Evolutionary conservation across 1,140 invertebrate species (phyloP), one percentile per base, ranked within the genome.

Genomic region (Drosophila kurseongensis): DNA sequence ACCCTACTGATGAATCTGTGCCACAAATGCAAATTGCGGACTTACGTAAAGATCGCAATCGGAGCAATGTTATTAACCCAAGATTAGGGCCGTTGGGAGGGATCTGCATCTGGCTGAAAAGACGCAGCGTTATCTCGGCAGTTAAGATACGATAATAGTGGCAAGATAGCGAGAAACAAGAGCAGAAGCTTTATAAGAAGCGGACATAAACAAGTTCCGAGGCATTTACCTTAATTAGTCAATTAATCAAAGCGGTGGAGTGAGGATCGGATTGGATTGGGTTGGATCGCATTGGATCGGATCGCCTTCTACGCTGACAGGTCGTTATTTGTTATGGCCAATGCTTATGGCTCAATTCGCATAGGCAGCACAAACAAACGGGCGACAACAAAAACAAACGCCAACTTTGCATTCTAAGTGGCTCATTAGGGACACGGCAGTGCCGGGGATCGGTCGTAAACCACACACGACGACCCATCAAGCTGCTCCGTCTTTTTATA

Each of bases 391-490:
- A 69, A 56, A 86, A 72, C 74, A 80, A 67, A 68, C 72, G 60
- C 72, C 75, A 76, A 63, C 67, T 83, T 80, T 83, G 83, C 84
- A 88, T 88, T 89, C 83, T 80, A 89, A 88, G 72, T 88, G 84
- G 42, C 80, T 88, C 62, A 88, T 88, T 88, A 88, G 75, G 72
- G 71, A 82, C 75, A 77, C 79, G 75, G 77, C 80, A 58, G 45
- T 55, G 55, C 41, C 58, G 57, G 38, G 47, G 35, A 51, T 68
- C 41, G 44, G 27, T 63, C 74, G 66, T 77, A 78, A 77, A 75
- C 83, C 83, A 88, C 83, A 89, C 83, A 88, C 84, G 71, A 65
- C 82, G 82, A 44, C 50, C 68, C 78, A 86, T 85, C 80, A 81
- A 72, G 35, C 54, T 50, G 13, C 74, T 72, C 18, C 67, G 61